Evolutionary conservation across 1,140 invertebrate species (phyloP), one percentile per base, ranked within the genome.

Genomic region (Conus ventricosus): DNA sequence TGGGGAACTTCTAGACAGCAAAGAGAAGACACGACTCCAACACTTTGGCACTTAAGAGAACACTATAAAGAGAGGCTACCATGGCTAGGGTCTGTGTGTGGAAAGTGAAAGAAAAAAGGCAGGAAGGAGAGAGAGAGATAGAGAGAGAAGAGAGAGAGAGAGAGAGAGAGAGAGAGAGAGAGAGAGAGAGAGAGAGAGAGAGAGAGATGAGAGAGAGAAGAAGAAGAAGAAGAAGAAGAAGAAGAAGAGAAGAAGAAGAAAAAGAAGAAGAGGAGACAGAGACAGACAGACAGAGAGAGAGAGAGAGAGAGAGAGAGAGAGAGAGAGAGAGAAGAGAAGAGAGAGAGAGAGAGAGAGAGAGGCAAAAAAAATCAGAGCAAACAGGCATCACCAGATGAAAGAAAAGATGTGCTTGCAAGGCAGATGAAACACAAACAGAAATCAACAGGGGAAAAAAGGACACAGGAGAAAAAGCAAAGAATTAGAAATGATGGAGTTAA

Each of bases 251-350:
- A 7, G 0, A 7, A 39, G 39, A 39, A 39, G 39, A 39, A 3
- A 39, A 3, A 39, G 39, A 39, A 3, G 3, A 3, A 39, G 39
- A 39, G 39, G 39, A 39, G 39, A 39, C 0, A 39, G 39, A 39
- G 27, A n/a, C n/a, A n/a, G n/a, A n/a, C n/a, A n/a, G n/a, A n/a
- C n/a, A 78, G 75, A 78, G 20, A 51, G 75, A 78, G 23, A 78
- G 75, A 78, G 75, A 78, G 5, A 78, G 5, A 78, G 75, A 78
- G 75, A 78, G 75, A 78, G 20, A 51, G 75, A 78, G 23, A 78
- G 75, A 78, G 75, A 78, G 5, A 78, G 5, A 78, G 75, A 78
- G 75, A 78, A 51, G 39, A 25, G 20, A 5, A 78, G 27, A 78
- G 76, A 78, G 25, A 78, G 76, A 39, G 76, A 39, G 5, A 78